Evolutionary conservation across 2,888 invertebrate genomes (phyloP), one percentile per base, ranked within the genome.

Genomic region (Acanthococcus lagerstroemiae): DNA sequence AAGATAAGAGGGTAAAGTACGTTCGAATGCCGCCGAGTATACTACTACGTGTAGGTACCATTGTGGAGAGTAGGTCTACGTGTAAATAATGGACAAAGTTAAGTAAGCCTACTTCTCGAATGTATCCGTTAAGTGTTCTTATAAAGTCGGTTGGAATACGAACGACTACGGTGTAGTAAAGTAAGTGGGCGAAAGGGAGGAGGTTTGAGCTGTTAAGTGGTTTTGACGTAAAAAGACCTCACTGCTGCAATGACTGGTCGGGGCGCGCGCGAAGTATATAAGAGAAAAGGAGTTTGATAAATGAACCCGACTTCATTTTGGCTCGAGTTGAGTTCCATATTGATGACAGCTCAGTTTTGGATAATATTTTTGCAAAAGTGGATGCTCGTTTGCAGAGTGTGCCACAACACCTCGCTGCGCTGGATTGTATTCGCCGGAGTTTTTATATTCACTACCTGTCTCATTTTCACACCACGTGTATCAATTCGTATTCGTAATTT

Each of bases 31-130:
- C n/a, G n/a, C n/a, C n/a, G n/a, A n/a, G n/a, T n/a, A n/a, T n/a
- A n/a, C n/a, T n/a, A n/a, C n/a, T n/a, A n/a, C n/a, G n/a, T n/a
- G n/a, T n/a, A n/a, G n/a, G n/a, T n/a, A n/a, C n/a, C n/a, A n/a
- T n/a, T n/a, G n/a, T n/a, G n/a, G n/a, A n/a, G n/a, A n/a, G n/a
- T n/a, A n/a, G 15, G 46, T 45, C 4, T 45, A 45, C 46, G 45
- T 22, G 57, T 57, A 57, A 57, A 57, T 57, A 57, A 57, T 57
- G 57, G 57, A 45, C 57, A 44, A 57, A 57, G 57, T 57, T 57
- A 57, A 57, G 57, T 57, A 57, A 57, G 44, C 57, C 24, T 44
- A 57, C 24, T 57, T 6, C 57, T 55, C 45, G 44, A 57, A 57
- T 57, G 44, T 22, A 57, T 45, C 25, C 57, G 45, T 57, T 30